Percentiles rank a stretch among this genome's conserved stretches.
These are phyloP conservation scores for Synanthedon vespiformis DNA, from an alignment of 2,888 invertebrate genomes.

Conservation along the genomic window DNA sequence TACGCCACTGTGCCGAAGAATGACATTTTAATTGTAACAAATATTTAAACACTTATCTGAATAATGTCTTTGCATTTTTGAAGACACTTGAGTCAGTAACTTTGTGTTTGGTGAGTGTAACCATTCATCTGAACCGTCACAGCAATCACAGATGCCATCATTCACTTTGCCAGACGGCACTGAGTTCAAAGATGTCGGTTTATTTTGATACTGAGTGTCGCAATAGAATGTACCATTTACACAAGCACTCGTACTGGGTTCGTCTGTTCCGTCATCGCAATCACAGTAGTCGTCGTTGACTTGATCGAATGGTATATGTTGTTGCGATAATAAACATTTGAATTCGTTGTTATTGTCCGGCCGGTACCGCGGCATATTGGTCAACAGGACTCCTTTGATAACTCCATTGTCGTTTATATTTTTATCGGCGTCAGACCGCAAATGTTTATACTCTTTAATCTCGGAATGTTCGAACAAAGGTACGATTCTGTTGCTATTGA, in stretches of 20 bases:
- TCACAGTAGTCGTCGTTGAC: slow-evolving; percentile 91
- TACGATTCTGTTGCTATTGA: slow-evolving; percentile 23
- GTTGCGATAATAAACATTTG: slow-evolving; percentile 47
- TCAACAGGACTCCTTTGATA: slow-evolving; percentile 45
- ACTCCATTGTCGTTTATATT: slow-evolving; percentile 51
- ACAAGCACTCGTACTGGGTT: slow-evolving; percentile 92
- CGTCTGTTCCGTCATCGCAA: slow-evolving; percentile 82
- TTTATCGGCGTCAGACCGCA: slow-evolving; percentile 45
- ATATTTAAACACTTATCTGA: slow-evolving; percentile 37
- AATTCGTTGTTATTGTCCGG: slow-evolving; percentile 46
- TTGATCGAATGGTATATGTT: slow-evolving; percentile 39
- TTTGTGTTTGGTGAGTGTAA: slow-evolving; percentile 18
- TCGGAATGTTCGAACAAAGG: slow-evolving; percentile 31
- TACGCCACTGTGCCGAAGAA: too few relatives aligned
- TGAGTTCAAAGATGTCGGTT: slow-evolving; percentile 37
- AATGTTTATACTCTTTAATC: slow-evolving; percentile 25
- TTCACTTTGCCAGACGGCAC: slow-evolving; percentile 85
- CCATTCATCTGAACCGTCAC: slow-evolving; percentile 93
- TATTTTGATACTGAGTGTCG: slow-evolving; percentile 59
- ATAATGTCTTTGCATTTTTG: slow-evolving; percentile 37
- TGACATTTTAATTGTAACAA: slow-evolving; percentile 16
- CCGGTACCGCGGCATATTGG: slow-evolving; percentile 43
- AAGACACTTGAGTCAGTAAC: slow-evolving; percentile 39
- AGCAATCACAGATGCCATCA: slow-evolving; percentile 95
- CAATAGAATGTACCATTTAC: slow-evolving; percentile 87